phyloP scores from a whole-genome alignment of 1,140 invertebrate species.

The Zaprionus taronus region DNA sequence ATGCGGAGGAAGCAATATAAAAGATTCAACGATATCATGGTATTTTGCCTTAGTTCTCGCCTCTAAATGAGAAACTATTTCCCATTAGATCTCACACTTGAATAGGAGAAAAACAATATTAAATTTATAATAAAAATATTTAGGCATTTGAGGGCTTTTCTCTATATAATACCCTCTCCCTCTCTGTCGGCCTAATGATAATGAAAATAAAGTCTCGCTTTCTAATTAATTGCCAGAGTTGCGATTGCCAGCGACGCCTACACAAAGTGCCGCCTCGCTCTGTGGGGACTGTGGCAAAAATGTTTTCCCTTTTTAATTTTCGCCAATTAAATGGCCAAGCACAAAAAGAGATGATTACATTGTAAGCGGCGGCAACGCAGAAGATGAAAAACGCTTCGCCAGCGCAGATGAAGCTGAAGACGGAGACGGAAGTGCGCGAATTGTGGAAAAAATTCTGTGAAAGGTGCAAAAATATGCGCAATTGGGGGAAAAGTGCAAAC shows the following conservation, averaged over 20 bases:
- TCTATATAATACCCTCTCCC: not conserved
- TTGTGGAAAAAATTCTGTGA: conserved; percentile 67
- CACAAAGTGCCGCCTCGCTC: conserved; percentile 48
- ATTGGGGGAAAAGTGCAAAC: conserved; percentile 43
- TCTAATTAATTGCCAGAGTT: conserved; percentile 77
- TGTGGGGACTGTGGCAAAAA: conserved; percentile 28
- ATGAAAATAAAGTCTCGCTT: conserved; percentile 74
- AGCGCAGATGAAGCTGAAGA: conserved; percentile 9
- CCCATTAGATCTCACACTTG: not conserved
- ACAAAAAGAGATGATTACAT: conserved; percentile 59
- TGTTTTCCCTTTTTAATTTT: conserved; percentile 81
- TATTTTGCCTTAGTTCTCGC: not conserved
- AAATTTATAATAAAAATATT: conserved; percentile 15
- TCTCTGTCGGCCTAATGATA: conserved; percentile 27
- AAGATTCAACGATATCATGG: not conserved
- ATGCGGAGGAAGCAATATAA: not conserved
- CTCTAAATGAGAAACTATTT: conserved; percentile 1
- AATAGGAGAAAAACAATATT: not conserved
- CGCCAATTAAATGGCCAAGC: conserved; percentile 73
- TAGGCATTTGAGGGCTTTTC: conserved; percentile 27
- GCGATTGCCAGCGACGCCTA: conserved; percentile 53
- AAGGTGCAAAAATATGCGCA: conserved; percentile 71
- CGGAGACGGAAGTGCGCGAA: conserved; percentile 60
- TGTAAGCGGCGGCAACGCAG: conserved; percentile 28
- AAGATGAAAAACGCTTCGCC: conserved; percentile 14